These are phyloP conservation scores for Harmothoe impar DNA, from an alignment of 2,888 invertebrate species.

Conservation along the genomic window DNA sequence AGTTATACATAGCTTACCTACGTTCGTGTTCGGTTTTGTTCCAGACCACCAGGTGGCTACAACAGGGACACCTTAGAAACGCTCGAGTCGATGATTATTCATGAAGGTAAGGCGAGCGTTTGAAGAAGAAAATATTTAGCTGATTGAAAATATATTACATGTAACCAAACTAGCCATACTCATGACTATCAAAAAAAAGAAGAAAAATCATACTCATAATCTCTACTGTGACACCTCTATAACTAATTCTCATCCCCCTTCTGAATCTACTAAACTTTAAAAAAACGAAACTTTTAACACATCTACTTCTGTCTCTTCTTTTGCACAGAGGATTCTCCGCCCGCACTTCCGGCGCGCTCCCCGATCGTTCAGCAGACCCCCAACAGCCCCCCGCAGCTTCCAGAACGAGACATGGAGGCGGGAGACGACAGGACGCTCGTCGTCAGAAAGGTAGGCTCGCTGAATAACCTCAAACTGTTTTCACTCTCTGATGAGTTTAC, in stretches of 20 bases:
- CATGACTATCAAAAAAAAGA: too few species aligned
- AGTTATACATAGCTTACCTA: neutral
- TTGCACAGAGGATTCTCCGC: constrained; percentile 66
- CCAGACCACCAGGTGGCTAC: constrained; percentile 80
- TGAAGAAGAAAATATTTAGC: too few species aligned
- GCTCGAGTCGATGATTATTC: constrained; percentile 82
- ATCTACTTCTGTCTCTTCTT: neutral
- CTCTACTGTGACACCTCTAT: too few species aligned
- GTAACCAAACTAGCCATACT: too few species aligned
- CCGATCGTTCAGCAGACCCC: constrained; percentile 70
- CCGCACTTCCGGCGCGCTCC: constrained; percentile 70
- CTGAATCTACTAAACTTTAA: too few species aligned
- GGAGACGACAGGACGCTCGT: constrained; percentile 94
- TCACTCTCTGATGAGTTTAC: too few species aligned
- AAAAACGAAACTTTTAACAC: too few species aligned
- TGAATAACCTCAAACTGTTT: neutral
- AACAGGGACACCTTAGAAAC: constrained; percentile 80
- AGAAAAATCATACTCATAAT: too few species aligned
- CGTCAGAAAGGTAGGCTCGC: constrained; percentile 91
- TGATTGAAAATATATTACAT: too few species aligned
- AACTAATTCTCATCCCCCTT: too few species aligned
- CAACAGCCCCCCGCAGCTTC: constrained; percentile 50
- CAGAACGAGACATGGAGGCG: constrained; percentile 86
- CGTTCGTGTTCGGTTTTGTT: neutral
- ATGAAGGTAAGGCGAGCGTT: constrained; percentile 77